phyloP scores from a whole-genome alignment of 2,888 invertebrate genomes.

The Phyllotreta cruciferae region DNA sequence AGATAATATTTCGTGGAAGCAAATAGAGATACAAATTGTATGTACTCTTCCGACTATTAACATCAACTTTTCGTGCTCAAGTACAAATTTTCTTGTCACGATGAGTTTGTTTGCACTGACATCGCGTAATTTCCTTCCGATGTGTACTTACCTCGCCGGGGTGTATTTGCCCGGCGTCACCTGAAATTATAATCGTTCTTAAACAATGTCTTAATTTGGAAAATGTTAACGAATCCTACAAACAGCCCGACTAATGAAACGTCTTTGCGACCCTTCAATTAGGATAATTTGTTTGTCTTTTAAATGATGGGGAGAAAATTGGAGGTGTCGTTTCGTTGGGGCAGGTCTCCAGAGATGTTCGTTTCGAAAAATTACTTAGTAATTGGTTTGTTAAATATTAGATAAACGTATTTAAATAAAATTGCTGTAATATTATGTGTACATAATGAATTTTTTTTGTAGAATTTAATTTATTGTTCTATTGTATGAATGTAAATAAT shows the following conservation, averaged over 20 bases:
- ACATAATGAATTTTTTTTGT: too few relatives aligned
- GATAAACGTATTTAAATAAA: too few relatives aligned
- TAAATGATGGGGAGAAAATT: too few relatives aligned
- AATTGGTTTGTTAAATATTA: too few relatives aligned
- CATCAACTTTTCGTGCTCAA: background rate
- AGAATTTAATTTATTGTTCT: too few relatives aligned
- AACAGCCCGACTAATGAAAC: background rate
- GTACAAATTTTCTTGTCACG: conserved; percentile 16
- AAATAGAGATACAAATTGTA: background rate
- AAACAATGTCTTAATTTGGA: conserved; percentile 9
- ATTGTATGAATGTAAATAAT: too few relatives aligned
- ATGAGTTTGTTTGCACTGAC: conserved; percentile 15
- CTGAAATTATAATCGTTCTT: conserved; percentile 15
- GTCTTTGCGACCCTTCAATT: background rate
- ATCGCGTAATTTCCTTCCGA: conserved; percentile 13
- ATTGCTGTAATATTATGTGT: too few relatives aligned
- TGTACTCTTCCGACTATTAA: background rate
- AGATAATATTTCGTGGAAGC: background rate
- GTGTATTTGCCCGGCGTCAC: conserved; percentile 8
- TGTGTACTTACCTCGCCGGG: conserved; percentile 10
- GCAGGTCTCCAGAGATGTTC: too few relatives aligned
- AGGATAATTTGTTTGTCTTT: conserved; percentile 15
- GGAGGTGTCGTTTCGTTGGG: too few relatives aligned
- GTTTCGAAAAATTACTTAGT: too few relatives aligned
- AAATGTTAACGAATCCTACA: conserved; percentile 7